Evolutionary conservation across 2,797 vertebrate genomes (phyloP), one percentile per base, ranked within the genome.

Genomic region (Pachyuromys duprasi): DNA sequence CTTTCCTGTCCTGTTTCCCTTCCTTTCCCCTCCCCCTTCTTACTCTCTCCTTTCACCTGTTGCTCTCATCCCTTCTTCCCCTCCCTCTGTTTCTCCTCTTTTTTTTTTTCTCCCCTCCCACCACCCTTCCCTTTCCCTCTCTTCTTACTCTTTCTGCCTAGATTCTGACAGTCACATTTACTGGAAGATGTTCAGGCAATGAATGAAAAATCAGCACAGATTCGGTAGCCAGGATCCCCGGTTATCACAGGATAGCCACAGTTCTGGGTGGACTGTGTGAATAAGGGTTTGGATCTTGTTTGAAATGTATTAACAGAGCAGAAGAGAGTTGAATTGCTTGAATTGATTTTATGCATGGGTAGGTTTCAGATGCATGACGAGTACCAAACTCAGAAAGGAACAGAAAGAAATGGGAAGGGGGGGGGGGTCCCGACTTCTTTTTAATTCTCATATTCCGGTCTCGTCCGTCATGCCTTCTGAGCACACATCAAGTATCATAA

Each of bases 341-440:
- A 15, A 82, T 22, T 88, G 70, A 42, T 62, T 96, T 93, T 95
- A 79, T 94, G 70, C 72, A 72, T 36, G 82, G 78, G 39, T 62
- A 24, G 74, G 93, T 91, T 97, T 97, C 91, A 96, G 84, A 88
- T 49, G 24, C 63, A 95, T 28, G 74, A 86, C 28, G 96, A 93
- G 70, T 60, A 36, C 36, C 49, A 90, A 70, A 96, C 92, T 97
- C 65, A 94, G n/a, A 91, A 45, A 96, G 67, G 39, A 94, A 89
- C 24, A 63, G 89, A 94, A 70, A 76, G n/a, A 55, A 84, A 87
- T 20, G 17, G 81, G 33, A 14, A 15, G 18, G 31, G 20, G 62
- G 4, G 0, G 88, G 81, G 45, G 62, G 22, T 57, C 6, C 9
- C 65, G 86, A 94, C n/a, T 92, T 69, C 31, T 63, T 74, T 86